A percentile compares a stretch with the other conserved stretches of the same genome.
These are phyloP conservation scores for Melanargia galathea DNA, from an alignment of 2,888 invertebrate genomes.

Conservation along the genomic window DNA sequence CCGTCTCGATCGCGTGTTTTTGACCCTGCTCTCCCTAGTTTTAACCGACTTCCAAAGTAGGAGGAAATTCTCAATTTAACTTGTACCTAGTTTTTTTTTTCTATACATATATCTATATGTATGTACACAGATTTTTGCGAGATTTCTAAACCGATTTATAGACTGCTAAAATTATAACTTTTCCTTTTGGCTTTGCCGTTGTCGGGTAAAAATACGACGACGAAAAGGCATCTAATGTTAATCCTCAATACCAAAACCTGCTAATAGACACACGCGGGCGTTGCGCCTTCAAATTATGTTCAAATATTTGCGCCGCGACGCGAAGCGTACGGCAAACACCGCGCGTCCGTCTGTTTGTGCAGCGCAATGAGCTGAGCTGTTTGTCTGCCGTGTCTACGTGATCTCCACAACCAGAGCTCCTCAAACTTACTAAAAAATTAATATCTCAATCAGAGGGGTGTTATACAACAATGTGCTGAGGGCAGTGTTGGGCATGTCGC, in stretches of 20 bases:
- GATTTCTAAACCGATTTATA: too few species aligned
- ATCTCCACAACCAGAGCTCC: conserved; percentile 19
- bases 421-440: conserved; percentile 8
- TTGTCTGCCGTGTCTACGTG: conserved; percentile 60
- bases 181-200: too few species aligned
- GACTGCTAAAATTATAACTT: background rate
- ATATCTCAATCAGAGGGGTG: too few species aligned
- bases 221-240: background rate
- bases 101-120: too few species aligned
- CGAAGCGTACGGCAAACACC: conserved; percentile 68
- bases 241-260: conserved; percentile 22
- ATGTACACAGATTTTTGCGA: too few species aligned
- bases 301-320: conserved; percentile 69
- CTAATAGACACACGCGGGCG: conserved; percentile 47
- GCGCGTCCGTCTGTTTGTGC: conserved; percentile 63
- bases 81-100: too few species aligned
- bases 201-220: background rate
- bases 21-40: background rate
- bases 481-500: too few species aligned
- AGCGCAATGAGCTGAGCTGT: conserved; percentile 64
- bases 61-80: too few species aligned
- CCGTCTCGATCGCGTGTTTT: background rate
- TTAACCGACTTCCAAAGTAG: too few species aligned
- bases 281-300: conserved; percentile 77
- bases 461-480: too few species aligned